Percentiles rank a stretch among this genome's conserved stretches.
These are phyloP conservation scores for Bradypus variegatus DNA, from an alignment of 2,797 vertebrate species.

Conservation along the genomic window DNA sequence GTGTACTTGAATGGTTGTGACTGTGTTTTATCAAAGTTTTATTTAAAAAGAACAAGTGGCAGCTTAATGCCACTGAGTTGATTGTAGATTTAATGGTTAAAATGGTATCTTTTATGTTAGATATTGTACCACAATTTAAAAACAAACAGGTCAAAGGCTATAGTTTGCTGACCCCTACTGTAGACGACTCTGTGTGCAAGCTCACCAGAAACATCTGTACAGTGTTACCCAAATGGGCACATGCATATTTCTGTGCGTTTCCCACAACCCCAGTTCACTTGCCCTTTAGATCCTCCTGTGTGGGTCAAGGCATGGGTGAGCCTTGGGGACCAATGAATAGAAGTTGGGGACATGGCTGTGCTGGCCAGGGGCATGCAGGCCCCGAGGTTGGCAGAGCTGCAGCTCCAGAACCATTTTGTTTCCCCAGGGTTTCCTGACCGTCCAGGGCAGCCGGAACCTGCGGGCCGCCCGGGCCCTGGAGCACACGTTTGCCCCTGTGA, in stretches of 20 bases:
- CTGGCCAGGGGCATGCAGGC: neutral
- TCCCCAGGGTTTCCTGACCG: slow-evolving; percentile 91
- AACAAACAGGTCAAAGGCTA: neutral
- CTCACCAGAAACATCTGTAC: neutral
- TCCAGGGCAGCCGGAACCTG: slow-evolving; percentile 86
- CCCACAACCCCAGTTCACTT: neutral
- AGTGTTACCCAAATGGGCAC: neutral
- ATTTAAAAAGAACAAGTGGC: neutral
- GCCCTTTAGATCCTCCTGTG: neutral
- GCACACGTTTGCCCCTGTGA: slow-evolving; percentile 95
- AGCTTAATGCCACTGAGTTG: too few relatives aligned
- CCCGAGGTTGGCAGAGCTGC: neutral
- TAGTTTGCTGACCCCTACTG: neutral
- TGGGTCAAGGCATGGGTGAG: neutral
- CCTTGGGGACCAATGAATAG: neutral
- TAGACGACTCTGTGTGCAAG: neutral
- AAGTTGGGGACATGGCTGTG: neutral
- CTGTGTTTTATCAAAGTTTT: neutral
- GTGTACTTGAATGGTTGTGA: neutral
- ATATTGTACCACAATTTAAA: too few relatives aligned
- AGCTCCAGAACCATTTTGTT: neutral
- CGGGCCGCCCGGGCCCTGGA: slow-evolving; percentile 87
- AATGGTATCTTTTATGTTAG: too few relatives aligned
- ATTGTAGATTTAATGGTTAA: too few relatives aligned
- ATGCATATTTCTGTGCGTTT: neutral